Base-by-base conservation (phyloP, 2,113 vertebrate genomes). In the Panthera leo region DNA sequence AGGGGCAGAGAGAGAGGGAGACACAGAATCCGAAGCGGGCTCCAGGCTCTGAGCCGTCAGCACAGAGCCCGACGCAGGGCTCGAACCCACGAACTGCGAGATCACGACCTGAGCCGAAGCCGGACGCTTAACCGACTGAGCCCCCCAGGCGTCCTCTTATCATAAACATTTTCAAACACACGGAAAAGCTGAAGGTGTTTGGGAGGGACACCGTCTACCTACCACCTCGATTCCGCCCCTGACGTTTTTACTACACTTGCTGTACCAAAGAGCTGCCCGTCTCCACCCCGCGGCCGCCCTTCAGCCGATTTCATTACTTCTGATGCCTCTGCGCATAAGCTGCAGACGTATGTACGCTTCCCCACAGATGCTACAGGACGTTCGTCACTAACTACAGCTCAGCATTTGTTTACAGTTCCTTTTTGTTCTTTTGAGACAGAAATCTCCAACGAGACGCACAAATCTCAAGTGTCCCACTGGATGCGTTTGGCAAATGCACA, bases 301-400 rank as follows among this genome's bases (percentile, higher is more conserved):
- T 36, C 14, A 7, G 19, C 25, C 31, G 13, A 1, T 3, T 5
- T 14, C 5, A 9, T 78, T 9, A 27, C n/a, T 21, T 63, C 5
- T 5, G 42, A 15, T 5, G 31, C 18, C 5, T 36, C 2, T 19
- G 19, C 5, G 53, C 2, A 16, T 12, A 5, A 79, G 29, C 63
- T 6, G 14, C 61, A 19, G n/a, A 1, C 5, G 3, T n/a, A 18
- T 0, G 5, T 0, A 1, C 27, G 0, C 29, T 4, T 21, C 9
- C 9, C 45, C 15, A 9, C 3, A 9, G 10, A 21, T 5, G 14
- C 25, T 6, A 34, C 10, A 1, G 45, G 21, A 0, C 0, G 23
- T 25, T 36, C 13, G 0, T 51, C 70, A 5, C n/a, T 16, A 15
- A 14, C 42, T 13, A 1, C 3, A 16, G 27, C 23, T 55, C 65